A percentile compares a stretch with the other conserved stretches of the same genome.
Conservation (phyloP, 2,888 invertebrate species). For the Thumatha senex region DNA sequence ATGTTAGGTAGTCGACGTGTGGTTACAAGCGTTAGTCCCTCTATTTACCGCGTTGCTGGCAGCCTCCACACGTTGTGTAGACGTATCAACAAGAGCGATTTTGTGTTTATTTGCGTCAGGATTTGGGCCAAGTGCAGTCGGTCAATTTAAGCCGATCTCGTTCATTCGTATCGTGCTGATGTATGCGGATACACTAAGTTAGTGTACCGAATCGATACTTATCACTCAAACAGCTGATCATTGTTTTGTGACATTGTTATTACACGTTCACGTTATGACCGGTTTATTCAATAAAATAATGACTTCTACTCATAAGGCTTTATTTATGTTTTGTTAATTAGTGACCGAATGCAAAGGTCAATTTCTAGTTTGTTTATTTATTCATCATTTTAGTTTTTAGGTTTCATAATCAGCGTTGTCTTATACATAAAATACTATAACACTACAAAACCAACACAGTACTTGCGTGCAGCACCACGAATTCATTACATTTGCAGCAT, state of each 20-base stretch:
- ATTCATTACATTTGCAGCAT: background rate
- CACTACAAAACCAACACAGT: too few species aligned
- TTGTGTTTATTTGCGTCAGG: slow-evolving; percentile 69
- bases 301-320: too few species aligned
- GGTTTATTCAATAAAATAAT: background rate
- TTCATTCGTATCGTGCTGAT: slow-evolving; percentile 35
- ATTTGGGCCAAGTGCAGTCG: slow-evolving; percentile 76
- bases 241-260: slow-evolving; percentile 24
- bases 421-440: too few species aligned
- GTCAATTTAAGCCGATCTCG: slow-evolving; percentile 62
- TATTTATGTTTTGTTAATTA: too few species aligned
- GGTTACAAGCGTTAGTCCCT: slow-evolving; percentile 45
- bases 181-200: slow-evolving; percentile 13
- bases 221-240: slow-evolving; percentile 32
- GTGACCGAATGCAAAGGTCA: too few species aligned
- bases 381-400: too few species aligned
- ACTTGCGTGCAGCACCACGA: too few species aligned
- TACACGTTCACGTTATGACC: slow-evolving; percentile 1
- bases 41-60: slow-evolving; percentile 55
- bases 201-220: slow-evolving; percentile 19
- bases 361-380: too few species aligned
- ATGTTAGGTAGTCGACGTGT: slow-evolving; percentile 31
- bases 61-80: slow-evolving; percentile 50
- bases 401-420: too few species aligned
- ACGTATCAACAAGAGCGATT: slow-evolving; percentile 54